A percentile compares a stretch with the other conserved stretches of the same genome.
Conservation (phyloP, 92 coral and sea anemone genomes). For the Porites cylindrica region DNA sequence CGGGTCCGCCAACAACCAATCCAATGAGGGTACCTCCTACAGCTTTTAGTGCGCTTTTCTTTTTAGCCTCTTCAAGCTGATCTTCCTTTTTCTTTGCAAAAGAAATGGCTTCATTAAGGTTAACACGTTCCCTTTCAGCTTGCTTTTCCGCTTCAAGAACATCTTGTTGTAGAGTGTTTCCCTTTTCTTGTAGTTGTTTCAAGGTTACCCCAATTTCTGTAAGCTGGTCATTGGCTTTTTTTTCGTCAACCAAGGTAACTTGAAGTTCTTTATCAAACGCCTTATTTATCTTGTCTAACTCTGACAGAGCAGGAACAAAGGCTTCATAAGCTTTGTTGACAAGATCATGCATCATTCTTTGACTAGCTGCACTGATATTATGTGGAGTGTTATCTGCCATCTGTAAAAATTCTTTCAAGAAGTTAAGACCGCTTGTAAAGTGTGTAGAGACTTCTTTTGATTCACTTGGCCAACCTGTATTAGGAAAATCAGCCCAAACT, state of each 20-base stretch:
- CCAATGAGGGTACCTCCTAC: not conserved
- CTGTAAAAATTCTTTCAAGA: not conserved
- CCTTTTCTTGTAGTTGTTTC: not conserved
- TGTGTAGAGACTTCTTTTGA: not conserved
- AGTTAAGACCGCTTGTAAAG: not conserved
- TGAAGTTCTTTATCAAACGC: not conserved
- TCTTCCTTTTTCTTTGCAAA: not conserved
- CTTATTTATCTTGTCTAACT: not conserved
- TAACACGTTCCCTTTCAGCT: too few species aligned
- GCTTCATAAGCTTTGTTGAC: not conserved
- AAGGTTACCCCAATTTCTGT: not conserved
- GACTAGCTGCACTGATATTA: not conserved
- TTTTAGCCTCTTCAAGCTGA: not conserved
- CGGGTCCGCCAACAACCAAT: not conserved
- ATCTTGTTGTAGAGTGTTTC: not conserved
- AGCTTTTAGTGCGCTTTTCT: not conserved
- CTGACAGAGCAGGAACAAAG: not conserved
- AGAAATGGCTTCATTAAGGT: too few species aligned
- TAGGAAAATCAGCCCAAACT: too few species aligned
- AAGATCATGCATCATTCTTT: not conserved
- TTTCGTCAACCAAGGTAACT: not conserved
- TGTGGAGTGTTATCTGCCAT: not conserved
- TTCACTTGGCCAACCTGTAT: too few species aligned
- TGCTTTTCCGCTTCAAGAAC: not conserved
- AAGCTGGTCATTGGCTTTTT: not conserved